These are phyloP conservation scores for Alentia gelatinosa DNA, from an alignment of 2,888 invertebrate genomes.

Conservation along the genomic window DNA sequence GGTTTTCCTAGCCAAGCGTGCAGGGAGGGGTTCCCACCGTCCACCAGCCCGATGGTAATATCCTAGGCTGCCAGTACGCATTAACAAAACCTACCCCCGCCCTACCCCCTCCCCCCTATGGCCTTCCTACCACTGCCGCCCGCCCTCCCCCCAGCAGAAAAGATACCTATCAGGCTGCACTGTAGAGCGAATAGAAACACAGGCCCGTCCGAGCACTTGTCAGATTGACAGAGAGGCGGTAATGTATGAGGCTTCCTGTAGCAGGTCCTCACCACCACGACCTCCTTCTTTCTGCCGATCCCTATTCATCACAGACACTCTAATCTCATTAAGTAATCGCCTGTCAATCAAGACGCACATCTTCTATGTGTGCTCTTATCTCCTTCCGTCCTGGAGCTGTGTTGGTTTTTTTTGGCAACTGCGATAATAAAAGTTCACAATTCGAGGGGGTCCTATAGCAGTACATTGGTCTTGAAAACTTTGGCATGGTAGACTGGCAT, in stretches of 20 bases:
- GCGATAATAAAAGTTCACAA: too few relatives aligned
- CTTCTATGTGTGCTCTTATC: too few relatives aligned
- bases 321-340: neutral
- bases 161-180: neutral
- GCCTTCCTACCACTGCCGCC: neutral
- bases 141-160: neutral
- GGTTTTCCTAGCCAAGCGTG: conserved; percentile 40
- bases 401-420: too few relatives aligned
- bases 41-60: conserved; percentile 6
- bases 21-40: neutral
- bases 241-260: neutral
- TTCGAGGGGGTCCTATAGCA: too few relatives aligned
- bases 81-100: conserved; percentile 11
- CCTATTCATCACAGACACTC: too few relatives aligned
- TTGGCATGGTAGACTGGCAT: too few relatives aligned
- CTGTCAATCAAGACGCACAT: neutral
- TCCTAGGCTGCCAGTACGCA: neutral
- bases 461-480: too few relatives aligned
- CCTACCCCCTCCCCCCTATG: neutral
- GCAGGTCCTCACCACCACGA: neutral
- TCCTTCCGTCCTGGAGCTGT: too few relatives aligned
- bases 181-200: neutral
- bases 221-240: neutral
- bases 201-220: too few relatives aligned
- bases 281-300: neutral